Conservation (phyloP, 1,140 invertebrate species). For the Globodera ellingtonae region DNA sequence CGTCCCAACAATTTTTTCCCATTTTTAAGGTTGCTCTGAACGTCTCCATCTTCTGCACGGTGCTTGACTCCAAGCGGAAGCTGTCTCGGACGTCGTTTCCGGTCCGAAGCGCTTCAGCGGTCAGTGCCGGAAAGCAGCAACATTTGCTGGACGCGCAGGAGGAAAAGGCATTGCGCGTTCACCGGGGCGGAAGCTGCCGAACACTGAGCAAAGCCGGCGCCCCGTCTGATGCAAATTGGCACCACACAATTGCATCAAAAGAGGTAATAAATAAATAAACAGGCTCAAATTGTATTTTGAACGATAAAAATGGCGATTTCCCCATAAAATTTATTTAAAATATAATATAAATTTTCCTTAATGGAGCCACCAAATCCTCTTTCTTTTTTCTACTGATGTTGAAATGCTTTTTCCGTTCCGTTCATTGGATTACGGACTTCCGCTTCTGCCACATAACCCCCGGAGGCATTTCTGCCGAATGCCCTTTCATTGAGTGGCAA, state of each 20-base stretch:
- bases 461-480: no score
- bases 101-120: conserved; percentile 4
- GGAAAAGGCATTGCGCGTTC: conserved; percentile 12
- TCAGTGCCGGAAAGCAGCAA: conserved; percentile 12
- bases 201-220: background rate
- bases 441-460: no score
- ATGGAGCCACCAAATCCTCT: no score
- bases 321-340: no score
- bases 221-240: background rate
- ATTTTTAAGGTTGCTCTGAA: conserved; percentile 42
- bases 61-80: conserved; percentile 44
- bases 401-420: no score
- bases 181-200: conserved; percentile 17
- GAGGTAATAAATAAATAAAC: background rate
- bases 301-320: no score
- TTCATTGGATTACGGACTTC: no score
- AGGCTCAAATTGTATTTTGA: no score
- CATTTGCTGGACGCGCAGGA: background rate
- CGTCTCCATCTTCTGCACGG: conserved; percentile 59
- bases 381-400: no score
- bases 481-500: no score
- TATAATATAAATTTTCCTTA: no score
- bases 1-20: background rate
- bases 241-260: background rate
- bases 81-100: conserved; percentile 18